These are phyloP conservation scores for Ormyrus pomaceus DNA, from an alignment of 2,888 invertebrate genomes.

Conservation along the genomic window DNA sequence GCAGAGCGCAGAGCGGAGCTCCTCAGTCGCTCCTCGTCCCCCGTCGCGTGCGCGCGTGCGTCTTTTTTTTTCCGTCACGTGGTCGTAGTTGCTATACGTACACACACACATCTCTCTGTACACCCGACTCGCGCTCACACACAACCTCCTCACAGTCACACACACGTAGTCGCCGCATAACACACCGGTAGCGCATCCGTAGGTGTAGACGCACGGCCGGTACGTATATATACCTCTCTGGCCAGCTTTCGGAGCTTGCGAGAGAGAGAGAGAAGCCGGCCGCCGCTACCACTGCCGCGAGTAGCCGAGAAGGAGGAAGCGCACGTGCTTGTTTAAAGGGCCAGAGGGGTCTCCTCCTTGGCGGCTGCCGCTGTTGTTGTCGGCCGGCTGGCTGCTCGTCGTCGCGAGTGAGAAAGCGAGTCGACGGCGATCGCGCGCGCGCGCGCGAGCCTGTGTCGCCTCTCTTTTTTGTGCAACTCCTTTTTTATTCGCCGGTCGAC, in stretches of 20 bases:
- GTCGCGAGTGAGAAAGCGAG: conserved; percentile 33
- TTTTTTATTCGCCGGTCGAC: conserved; percentile 34
- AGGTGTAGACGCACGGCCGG: no score
- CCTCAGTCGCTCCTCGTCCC: conserved; percentile 55
- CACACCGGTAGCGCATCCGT: not conserved
- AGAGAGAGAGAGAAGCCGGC: no score
- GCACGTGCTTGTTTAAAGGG: no score
- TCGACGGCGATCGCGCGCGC: conserved; percentile 2
- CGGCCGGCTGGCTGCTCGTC: not conserved
- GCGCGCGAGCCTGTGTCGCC: not conserved
- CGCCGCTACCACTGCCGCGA: no score
- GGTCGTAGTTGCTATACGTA: conserved; percentile 16
- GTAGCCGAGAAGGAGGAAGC: no score
- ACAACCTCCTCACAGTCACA: not conserved
- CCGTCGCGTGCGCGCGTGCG: conserved; percentile 54
- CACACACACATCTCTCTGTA: not conserved
- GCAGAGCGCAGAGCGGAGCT: not conserved
- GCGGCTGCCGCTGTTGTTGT: no score
- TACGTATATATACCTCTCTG: no score
- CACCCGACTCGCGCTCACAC: not conserved
- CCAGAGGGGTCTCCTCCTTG: no score
- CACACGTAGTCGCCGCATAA: not conserved
- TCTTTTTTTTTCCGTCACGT: conserved; percentile 13
- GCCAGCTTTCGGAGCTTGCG: no score
- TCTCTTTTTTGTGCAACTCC: not conserved